These are phyloP conservation scores for Samia ricini DNA, from an alignment of 1,140 invertebrate species.

Conservation along the genomic window DNA sequence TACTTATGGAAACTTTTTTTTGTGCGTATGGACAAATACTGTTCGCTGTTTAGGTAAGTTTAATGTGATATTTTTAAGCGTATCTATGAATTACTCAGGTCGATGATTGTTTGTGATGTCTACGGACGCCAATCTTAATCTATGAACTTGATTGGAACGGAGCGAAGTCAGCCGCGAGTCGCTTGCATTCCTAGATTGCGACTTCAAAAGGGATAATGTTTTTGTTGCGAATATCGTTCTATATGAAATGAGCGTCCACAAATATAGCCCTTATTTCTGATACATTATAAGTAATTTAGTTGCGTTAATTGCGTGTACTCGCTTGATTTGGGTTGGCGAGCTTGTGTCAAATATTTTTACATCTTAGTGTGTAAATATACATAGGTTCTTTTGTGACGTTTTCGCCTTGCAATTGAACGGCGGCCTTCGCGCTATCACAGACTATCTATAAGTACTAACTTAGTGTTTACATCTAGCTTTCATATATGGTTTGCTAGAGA, in stretches of 20 bases:
- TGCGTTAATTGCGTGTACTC: slow-evolving; percentile 28
- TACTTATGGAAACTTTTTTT: slow-evolving; percentile 8
- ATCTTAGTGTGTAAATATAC: slow-evolving; percentile 18
- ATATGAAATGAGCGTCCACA: slow-evolving; percentile 13
- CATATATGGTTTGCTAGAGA: background rate
- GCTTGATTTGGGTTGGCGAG: slow-evolving; percentile 49
- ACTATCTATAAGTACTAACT: background rate
- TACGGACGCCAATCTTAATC: slow-evolving; percentile 69
- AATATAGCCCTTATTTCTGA: slow-evolving; percentile 34
- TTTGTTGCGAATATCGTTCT: slow-evolving; percentile 34
- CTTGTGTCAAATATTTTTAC: slow-evolving; percentile 37
- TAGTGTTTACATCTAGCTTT: background rate
- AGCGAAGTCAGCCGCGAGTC: slow-evolving; percentile 46
- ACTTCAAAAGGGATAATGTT: slow-evolving; percentile 44
- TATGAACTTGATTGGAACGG: slow-evolving; percentile 71
- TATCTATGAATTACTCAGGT: slow-evolving; percentile 9
- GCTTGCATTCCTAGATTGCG: slow-evolving; percentile 58
- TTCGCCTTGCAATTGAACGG: slow-evolving; percentile 24
- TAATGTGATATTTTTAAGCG: background rate
- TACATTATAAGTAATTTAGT: slow-evolving; percentile 12
- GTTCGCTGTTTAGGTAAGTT: slow-evolving; percentile 52
- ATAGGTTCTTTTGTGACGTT: slow-evolving; percentile 30
- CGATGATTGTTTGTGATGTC: slow-evolving; percentile 23
- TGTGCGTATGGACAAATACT: slow-evolving; percentile 57
- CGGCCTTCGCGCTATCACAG: slow-evolving; percentile 36